Evolutionary conservation across 2,113 vertebrate species (phyloP).

Genomic region (Aegithalos caudatus): DNA sequence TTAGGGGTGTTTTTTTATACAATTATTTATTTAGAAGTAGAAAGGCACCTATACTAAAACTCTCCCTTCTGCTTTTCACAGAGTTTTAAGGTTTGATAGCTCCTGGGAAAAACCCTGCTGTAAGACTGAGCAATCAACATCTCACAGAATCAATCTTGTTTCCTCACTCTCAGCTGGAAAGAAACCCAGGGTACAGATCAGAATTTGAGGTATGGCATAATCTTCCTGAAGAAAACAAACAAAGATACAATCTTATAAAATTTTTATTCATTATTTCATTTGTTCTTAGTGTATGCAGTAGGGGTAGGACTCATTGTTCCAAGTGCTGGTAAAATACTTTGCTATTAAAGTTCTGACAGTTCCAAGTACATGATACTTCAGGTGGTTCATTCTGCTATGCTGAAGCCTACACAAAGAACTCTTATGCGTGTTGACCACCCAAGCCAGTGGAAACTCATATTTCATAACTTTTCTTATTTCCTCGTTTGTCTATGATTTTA

Average conservation of each 20-base stretch:
- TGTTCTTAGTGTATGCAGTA: background rate
- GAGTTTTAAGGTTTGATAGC: background rate
- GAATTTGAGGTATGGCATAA: background rate
- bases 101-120: background rate
- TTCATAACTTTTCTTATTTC: background rate
- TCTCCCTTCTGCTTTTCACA: background rate
- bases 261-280: background rate
- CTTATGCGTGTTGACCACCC: background rate
- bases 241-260: background rate
- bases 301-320: background rate
- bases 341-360: background rate
- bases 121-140: background rate
- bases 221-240: background rate
- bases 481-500: background rate
- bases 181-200: background rate
- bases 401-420: background rate
- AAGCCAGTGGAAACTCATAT: background rate
- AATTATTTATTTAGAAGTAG: background rate
- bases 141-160: background rate
- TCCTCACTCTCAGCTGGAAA: background rate
- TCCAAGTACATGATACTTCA: background rate
- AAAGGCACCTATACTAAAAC: background rate
- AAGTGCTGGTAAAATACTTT: background rate
- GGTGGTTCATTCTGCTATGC: accelerated
- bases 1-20: background rate